Evolutionary conservation across 1,140 invertebrate species (phyloP).

Genomic region (Diploscapter pachys): DNA sequence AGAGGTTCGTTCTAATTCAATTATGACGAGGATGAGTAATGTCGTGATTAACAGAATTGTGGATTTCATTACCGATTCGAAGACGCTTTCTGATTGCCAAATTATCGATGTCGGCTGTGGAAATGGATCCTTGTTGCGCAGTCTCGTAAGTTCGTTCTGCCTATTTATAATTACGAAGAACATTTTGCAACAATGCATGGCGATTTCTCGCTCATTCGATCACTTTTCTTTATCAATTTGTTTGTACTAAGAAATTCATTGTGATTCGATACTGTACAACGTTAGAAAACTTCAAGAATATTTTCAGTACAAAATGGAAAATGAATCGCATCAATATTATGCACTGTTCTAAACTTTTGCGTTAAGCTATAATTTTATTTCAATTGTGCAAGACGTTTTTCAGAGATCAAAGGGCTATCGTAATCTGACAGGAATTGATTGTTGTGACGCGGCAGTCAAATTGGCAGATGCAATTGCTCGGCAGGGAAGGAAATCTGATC

Average conservation of each 20-base stretch:
- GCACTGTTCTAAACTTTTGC: no score
- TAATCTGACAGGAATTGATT: slow-evolving; percentile 77
- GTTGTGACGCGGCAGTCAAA: slow-evolving; percentile 74
- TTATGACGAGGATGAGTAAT: neutral
- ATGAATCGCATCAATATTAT: no score
- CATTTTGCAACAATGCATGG: neutral
- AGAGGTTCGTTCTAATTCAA: slow-evolving; percentile 59
- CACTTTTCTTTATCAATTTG: no score
- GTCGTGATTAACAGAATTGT: slow-evolving; percentile 13
- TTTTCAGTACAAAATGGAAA: no score
- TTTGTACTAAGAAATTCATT: no score
- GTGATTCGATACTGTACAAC: no score
- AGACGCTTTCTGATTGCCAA: slow-evolving; percentile 35
- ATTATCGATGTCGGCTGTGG: slow-evolving; percentile 76
- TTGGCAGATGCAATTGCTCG: slow-evolving; percentile 70
- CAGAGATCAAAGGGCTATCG: slow-evolving; percentile 70
- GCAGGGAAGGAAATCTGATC: slow-evolving; percentile 22
- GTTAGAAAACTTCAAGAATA: no score
- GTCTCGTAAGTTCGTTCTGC: slow-evolving; percentile 64
- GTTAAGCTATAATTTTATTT: neutral
- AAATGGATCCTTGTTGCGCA: slow-evolving; percentile 79
- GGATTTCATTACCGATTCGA: slow-evolving; percentile 47
- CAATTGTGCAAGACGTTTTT: slow-evolving; percentile 22
- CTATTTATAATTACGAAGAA: neutral
- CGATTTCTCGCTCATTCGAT: no score